Evolutionary conservation across 2,797 vertebrate genomes (phyloP).

Genomic region (Otus scops): DNA sequence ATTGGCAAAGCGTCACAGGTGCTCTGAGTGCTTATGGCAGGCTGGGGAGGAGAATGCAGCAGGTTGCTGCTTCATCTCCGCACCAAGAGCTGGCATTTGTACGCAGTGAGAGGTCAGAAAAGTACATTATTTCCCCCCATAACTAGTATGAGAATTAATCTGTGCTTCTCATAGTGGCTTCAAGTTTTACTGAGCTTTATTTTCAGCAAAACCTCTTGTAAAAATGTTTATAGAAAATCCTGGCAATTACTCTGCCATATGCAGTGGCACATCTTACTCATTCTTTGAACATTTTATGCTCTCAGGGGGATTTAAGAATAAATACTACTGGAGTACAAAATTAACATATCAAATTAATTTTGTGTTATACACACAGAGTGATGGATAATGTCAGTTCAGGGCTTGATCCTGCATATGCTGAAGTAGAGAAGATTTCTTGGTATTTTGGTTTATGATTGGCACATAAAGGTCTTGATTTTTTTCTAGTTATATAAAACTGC

Average conservation of each 20-base stretch:
- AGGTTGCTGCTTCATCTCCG: neutral
- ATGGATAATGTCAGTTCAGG: neutral
- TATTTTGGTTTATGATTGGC: neutral
- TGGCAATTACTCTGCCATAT: neutral
- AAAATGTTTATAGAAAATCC: neutral
- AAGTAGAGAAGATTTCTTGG: neutral
- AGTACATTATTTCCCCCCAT: neutral
- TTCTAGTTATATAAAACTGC: neutral
- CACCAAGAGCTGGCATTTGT: neutral
- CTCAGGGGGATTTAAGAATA: neutral
- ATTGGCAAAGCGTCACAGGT: neutral
- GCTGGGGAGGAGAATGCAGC: neutral
- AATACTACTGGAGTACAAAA: neutral
- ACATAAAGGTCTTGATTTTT: neutral
- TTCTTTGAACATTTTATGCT: neutral
- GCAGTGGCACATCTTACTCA: neutral
- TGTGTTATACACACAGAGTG: neutral
- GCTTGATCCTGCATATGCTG: neutral
- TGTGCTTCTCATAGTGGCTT: neutral
- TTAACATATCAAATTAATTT: constrained; percentile 29
- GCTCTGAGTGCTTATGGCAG: neutral
- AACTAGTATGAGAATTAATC: neutral
- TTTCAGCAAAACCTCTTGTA: neutral
- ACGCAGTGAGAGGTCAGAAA: neutral
- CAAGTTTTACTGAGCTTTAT: neutral